Conservation (phyloP, 2,888 invertebrate genomes). For the Athalia rosae region DNA sequence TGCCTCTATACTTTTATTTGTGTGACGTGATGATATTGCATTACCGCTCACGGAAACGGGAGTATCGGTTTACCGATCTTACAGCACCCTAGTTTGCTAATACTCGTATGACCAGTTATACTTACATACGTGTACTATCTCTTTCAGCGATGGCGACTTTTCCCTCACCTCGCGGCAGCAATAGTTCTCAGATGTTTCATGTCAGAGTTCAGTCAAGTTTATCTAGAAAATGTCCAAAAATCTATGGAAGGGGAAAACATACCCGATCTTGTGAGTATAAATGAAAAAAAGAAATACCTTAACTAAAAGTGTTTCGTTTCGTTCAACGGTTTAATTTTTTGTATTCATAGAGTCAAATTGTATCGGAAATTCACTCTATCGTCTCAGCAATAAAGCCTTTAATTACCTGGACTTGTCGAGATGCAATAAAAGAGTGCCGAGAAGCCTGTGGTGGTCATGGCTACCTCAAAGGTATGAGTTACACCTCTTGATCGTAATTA, state of each 20-base stretch:
- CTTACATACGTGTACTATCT: conserved; percentile 39
- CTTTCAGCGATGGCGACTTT: conserved; percentile 86
- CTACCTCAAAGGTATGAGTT: conserved; percentile 78
- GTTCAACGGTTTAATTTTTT: conserved; percentile 44
- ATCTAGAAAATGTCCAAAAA: conserved; percentile 81
- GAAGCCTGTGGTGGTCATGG: conserved; percentile 95
- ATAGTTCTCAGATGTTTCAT: conserved; percentile 81
- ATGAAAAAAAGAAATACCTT: background rate
- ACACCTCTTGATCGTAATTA: background rate
- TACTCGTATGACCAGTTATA: too few relatives aligned
- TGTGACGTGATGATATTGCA: background rate
- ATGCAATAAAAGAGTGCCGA: conserved; percentile 87
- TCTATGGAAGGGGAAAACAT: conserved; percentile 73
- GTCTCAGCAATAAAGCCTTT: conserved; percentile 82
- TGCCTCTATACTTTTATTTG: background rate
- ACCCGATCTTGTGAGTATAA: conserved; percentile 65
- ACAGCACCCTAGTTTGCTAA: too few relatives aligned
- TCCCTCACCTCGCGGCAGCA: conserved; percentile 84
- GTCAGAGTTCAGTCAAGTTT: conserved; percentile 79
- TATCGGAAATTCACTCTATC: conserved; percentile 83
- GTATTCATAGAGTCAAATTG: conserved; percentile 77
- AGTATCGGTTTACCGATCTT: too few relatives aligned
- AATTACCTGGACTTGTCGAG: conserved; percentile 85
- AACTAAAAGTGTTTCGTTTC: background rate
- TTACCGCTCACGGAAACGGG: background rate